Evolutionary conservation across 1,140 invertebrate species (phyloP).

Genomic region (Drosophila pseudoobscura): DNA sequence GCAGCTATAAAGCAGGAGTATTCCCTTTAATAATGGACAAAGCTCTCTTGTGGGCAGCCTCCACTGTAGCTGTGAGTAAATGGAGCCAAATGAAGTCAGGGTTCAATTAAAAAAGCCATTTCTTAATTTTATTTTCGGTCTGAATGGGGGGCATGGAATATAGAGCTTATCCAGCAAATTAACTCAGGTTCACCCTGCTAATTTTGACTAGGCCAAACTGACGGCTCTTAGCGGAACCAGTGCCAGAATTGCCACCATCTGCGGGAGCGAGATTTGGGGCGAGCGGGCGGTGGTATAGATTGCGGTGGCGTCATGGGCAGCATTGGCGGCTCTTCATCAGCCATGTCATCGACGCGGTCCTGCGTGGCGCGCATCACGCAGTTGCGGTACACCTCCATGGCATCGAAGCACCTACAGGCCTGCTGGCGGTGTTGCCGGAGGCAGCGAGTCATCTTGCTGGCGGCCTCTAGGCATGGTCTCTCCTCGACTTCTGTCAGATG

Average conservation of each 20-base stretch:
- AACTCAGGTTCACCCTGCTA: no score
- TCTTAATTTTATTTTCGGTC: no score
- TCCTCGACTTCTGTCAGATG: conserved; percentile 23
- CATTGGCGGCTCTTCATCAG: background rate
- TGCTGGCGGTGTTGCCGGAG: conserved; percentile 28
- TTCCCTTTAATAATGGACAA: no score
- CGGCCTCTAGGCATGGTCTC: conserved; percentile 40
- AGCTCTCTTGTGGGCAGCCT: no score
- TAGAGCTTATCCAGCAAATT: no score
- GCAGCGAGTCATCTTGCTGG: conserved; percentile 34
- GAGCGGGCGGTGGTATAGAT: background rate
- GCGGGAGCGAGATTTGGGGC: background rate
- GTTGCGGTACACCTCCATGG: conserved; percentile 54
- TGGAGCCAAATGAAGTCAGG: no score
- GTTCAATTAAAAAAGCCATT: no score
- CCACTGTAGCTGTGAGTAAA: no score
- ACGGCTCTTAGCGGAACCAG: conserved; percentile 43
- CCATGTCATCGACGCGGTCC: conserved; percentile 30
- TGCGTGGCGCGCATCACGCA: conserved; percentile 52
- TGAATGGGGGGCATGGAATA: no score
- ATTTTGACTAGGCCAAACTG: no score
- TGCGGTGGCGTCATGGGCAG: conserved; percentile 23
- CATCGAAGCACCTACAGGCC: conserved; percentile 43
- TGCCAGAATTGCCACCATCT: conserved; percentile 56
- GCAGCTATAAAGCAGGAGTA: no score